Conservation (phyloP, 1,140 invertebrate species). For the Heliconius nattereri region DNA sequence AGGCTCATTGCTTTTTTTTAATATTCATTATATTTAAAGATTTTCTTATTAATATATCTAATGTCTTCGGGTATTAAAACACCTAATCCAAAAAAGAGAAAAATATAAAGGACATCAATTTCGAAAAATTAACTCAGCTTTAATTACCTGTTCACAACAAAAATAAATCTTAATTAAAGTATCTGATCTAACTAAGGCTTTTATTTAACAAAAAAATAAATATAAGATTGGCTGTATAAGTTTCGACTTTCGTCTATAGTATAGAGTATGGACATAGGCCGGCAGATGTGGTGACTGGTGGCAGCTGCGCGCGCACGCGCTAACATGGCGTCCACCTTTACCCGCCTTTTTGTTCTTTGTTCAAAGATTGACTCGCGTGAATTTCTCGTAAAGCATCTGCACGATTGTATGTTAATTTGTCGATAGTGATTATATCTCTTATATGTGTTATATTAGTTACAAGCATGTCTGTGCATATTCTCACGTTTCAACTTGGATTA, state of each 20-base stretch:
- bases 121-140: too few species aligned
- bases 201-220: constrained; percentile 13
- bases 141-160: too few species aligned
- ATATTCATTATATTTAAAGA: too few species aligned
- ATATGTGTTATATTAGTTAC: constrained; percentile 6
- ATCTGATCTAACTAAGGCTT: constrained; percentile 18
- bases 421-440: constrained; percentile 13
- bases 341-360: constrained; percentile 49
- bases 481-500: not conserved
- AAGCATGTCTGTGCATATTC: not conserved
- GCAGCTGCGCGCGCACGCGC: constrained; percentile 50
- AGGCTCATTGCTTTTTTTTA: too few species aligned
- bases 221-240: constrained; percentile 38
- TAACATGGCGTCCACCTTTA: constrained; percentile 44
- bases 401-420: constrained; percentile 29
- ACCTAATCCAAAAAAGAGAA: too few species aligned
- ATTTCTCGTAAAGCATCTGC: constrained; percentile 46
- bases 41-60: not conserved
- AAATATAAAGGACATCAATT: not conserved
- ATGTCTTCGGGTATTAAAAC: too few species aligned
- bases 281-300: constrained; percentile 42
- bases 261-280: constrained; percentile 17
- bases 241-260: constrained; percentile 24
- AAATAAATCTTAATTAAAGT: not conserved
- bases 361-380: constrained; percentile 50